Evolutionary conservation across 2,797 vertebrate genomes (phyloP).

Genomic region (Epinephelus awoara): DNA sequence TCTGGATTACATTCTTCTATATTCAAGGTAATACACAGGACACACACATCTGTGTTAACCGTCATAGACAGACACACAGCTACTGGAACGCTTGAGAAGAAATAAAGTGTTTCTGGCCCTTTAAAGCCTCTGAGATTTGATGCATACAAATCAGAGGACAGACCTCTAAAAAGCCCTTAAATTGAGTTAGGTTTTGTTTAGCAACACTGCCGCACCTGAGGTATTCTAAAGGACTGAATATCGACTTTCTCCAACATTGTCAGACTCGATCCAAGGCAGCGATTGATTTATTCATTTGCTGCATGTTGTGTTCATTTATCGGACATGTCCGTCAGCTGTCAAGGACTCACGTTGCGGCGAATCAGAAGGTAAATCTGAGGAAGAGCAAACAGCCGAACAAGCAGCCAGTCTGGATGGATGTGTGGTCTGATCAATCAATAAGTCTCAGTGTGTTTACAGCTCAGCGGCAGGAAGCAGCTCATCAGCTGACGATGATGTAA

Average conservation of each 20-base stretch:
- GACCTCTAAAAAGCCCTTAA: background rate
- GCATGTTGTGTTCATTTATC: slow-evolving; percentile 61
- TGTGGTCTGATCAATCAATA: slow-evolving; percentile 8
- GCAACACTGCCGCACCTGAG: background rate
- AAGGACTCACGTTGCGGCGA: slow-evolving; percentile 29
- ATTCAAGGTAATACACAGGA: no score
- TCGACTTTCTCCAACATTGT: slow-evolving; percentile 43
- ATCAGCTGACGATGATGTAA: slow-evolving; percentile 13
- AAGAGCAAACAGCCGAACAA: slow-evolving; percentile 1
- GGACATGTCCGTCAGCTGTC: slow-evolving; percentile 59
- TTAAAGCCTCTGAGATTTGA: background rate
- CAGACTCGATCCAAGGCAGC: slow-evolving; percentile 38
- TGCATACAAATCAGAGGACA: background rate
- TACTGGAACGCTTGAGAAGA: background rate
- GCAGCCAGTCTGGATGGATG: background rate
- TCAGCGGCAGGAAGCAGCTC: slow-evolving; percentile 6
- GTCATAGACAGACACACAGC: no score
- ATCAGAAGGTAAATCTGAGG: slow-evolving; percentile 9
- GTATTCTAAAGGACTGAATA: background rate
- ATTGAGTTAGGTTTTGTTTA: slow-evolving; percentile 8
- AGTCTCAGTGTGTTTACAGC: slow-evolving; percentile 4
- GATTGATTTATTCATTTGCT: slow-evolving; percentile 68
- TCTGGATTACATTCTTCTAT: no score
- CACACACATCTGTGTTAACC: no score
- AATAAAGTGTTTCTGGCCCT: background rate